These are phyloP conservation scores for Boloria selene DNA, from an alignment of 2,888 invertebrate species.

Conservation along the genomic window DNA sequence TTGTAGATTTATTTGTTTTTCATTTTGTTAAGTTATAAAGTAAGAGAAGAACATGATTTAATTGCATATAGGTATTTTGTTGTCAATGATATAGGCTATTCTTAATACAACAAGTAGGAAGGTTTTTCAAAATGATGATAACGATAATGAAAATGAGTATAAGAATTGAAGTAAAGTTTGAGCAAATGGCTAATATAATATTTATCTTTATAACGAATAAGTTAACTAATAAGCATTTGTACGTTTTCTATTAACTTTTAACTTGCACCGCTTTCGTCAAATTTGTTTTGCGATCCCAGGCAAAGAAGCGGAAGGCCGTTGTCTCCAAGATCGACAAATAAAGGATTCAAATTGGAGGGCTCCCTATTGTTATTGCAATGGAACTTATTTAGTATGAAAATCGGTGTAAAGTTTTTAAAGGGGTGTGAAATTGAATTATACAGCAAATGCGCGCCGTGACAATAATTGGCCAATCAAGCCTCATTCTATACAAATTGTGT, in stretches of 20 bases:
- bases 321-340: constrained; percentile 67
- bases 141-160: too few species aligned
- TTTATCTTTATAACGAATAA: not conserved
- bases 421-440: constrained; percentile 51
- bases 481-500: constrained; percentile 36
- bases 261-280: constrained; percentile 21
- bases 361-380: constrained; percentile 61
- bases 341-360: constrained; percentile 61
- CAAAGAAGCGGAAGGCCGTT: constrained; percentile 72
- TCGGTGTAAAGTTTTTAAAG: constrained; percentile 46
- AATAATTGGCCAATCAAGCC: constrained; percentile 44
- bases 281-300: constrained; percentile 48
- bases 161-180: too few species aligned
- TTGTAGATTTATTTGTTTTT: too few species aligned
- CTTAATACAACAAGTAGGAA: too few species aligned
- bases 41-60: too few species aligned
- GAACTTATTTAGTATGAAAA: constrained; percentile 74
- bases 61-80: too few species aligned
- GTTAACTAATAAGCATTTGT: too few species aligned
- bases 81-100: too few species aligned
- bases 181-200: not conserved
- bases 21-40: too few species aligned
- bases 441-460: constrained; percentile 35
- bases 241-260: not conserved
- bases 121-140: too few species aligned